Evolutionary conservation across 2,113 vertebrate genomes (phyloP), one percentile per base, ranked within the genome.

Genomic region (Sturnus vulgaris): DNA sequence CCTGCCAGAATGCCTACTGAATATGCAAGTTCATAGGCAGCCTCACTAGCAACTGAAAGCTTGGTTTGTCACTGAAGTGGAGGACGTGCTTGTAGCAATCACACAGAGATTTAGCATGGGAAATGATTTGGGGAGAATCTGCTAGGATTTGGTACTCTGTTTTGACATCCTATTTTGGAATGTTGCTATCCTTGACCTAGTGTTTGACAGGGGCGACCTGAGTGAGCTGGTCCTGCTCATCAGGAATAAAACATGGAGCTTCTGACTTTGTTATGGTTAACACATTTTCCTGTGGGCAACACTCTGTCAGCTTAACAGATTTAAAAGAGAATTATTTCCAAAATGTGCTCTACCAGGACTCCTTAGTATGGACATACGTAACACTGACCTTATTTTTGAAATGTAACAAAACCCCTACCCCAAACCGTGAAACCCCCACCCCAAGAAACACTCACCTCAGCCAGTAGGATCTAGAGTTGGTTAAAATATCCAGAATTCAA

Each of bases 391-490:
- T 79, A 11, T 35, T 64, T 81, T 30, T 40, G 7, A 76, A 64
- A 68, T 12, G 14, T 15, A 56, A 55, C 4, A 23, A 31, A 42
- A 1, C 3, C 20, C 1, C 16, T 5, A 21, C 8, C 3, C 10
- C 59, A 82, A 75, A 55, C 5, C 12, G 4, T 44, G 20, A 47
- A 65, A 56, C 1, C 1, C 1, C 0, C 3, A 11, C 12, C 23
- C 17, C 10, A 42, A 39, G 22, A 44, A 68, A 19, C 2, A 6
- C 11, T 28, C 11, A 0, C 0, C 2, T 5, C 9, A 39, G 21
- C 3, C 15, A 15, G 9, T 5, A 83, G 11, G 11, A 77, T 69
- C 35, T 31, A 40, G 7, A 57, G 76, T 69, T 86, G 27, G 1
- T 42, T 60, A 15, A 76, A 88, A 56, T 56, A 47, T 11, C 12